Conservation (phyloP, 2,888 invertebrate genomes). For the Phasia obesa region DNA sequence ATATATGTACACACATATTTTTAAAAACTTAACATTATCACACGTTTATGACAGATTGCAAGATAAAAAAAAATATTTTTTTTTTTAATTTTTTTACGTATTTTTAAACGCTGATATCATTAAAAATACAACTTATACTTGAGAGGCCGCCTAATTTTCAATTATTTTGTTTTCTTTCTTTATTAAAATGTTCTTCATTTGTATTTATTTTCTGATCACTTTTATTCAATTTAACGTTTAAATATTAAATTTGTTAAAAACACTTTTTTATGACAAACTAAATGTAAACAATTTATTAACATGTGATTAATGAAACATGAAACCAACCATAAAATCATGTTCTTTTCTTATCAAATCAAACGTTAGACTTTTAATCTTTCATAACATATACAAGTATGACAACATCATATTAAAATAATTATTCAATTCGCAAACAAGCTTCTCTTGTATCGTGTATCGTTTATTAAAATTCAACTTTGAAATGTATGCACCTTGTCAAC, state of each 20-base stretch:
- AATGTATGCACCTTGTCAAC: too few relatives aligned
- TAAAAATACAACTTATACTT: background rate
- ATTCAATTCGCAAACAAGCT: too few relatives aligned
- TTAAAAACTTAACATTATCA: constrained; percentile 10
- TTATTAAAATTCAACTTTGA: too few relatives aligned
- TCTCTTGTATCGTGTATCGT: too few relatives aligned
- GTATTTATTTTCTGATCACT: too few relatives aligned
- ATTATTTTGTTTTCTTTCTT: constrained; percentile 30
- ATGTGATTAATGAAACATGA: background rate
- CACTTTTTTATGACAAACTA: constrained; percentile 14
- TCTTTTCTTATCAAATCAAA: constrained; percentile 26
- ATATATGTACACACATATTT: too few relatives aligned
- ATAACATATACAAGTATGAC: constrained; percentile 3
- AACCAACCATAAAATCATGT: background rate
- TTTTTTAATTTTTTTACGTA: too few relatives aligned
- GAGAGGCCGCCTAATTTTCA: constrained; percentile 3
- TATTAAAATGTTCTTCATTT: background rate
- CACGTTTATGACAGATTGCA: constrained; percentile 13
- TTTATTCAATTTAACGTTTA: constrained; percentile 54
- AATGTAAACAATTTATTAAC: constrained; percentile 44
- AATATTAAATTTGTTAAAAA: constrained; percentile 27
- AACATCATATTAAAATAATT: constrained; percentile 10
- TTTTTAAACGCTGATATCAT: constrained; percentile 64
- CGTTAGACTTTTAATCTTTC: constrained; percentile 27
- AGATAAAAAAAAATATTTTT: constrained; percentile 22